A percentile compares a stretch with the other conserved stretches of the same genome.
phyloP scores from a whole-genome alignment of 2,888 invertebrate species.

The Elysia crispata region DNA sequence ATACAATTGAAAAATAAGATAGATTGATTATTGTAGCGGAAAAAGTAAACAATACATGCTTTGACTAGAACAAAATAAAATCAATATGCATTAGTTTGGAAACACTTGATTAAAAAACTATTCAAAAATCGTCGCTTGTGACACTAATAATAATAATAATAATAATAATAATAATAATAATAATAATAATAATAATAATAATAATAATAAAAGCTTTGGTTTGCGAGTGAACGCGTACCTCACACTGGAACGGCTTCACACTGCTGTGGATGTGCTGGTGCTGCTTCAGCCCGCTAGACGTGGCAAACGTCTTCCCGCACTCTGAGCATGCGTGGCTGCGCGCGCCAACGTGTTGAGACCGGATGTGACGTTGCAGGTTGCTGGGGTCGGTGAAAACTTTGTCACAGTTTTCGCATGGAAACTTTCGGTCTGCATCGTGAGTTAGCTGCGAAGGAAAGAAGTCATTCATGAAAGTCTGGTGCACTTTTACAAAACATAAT shows the following conservation, averaged over 20 bases:
- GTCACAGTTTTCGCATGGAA: slow-evolving; percentile 90
- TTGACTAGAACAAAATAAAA: too few relatives aligned
- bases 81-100: too few relatives aligned
- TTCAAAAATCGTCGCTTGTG: too few relatives aligned
- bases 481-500: too few relatives aligned
- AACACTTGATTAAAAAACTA: too few relatives aligned
- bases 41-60: too few relatives aligned
- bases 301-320: slow-evolving; percentile 99
- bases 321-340: slow-evolving; percentile 96
- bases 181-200: too few relatives aligned
- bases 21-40: too few relatives aligned
- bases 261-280: slow-evolving; percentile 99
- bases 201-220: too few relatives aligned
- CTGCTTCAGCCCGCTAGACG: slow-evolving; percentile 98
- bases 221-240: slow-evolving; percentile 32
- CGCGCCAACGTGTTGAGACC: slow-evolving; percentile 95
- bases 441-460: slow-evolving; percentile 57
- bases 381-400: slow-evolving; percentile 92
- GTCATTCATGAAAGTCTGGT: neutral
- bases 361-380: slow-evolving; percentile 96
- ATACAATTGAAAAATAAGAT: too few relatives aligned
- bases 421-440: slow-evolving; percentile 82
- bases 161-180: too few relatives aligned
- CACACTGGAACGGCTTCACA: slow-evolving; percentile 86
- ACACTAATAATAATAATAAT: too few relatives aligned